Conservation (phyloP, 2,797 vertebrate species). For the Sebastes kiyomatsui region DNA sequence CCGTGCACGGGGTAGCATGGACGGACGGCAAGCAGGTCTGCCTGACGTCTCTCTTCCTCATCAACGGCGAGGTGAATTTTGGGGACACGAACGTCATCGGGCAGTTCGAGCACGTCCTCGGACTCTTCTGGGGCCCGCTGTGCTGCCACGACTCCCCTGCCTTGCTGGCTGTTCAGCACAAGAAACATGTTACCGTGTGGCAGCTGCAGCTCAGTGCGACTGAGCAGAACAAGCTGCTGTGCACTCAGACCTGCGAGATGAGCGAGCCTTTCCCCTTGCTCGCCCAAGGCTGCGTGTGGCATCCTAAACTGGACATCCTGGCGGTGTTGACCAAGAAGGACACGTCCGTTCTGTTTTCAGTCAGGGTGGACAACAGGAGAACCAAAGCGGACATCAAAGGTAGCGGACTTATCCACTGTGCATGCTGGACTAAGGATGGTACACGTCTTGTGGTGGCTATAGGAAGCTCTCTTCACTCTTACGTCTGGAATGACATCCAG, state of each 20-base stretch:
- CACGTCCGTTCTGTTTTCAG: conserved; percentile 87
- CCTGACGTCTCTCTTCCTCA: conserved; percentile 85
- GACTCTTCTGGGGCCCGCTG: conserved; percentile 90
- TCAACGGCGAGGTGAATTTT: conserved; percentile 85
- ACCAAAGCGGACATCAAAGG: conserved; percentile 87
- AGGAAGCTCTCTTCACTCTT: conserved; percentile 90
- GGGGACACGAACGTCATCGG: conserved; percentile 93
- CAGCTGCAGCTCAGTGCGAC: conserved; percentile 85
- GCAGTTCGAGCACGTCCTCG: conserved; percentile 92
- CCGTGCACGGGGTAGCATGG: conserved; percentile 93
- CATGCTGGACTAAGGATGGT: conserved; percentile 95
- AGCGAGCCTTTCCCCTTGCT: conserved; percentile 90
- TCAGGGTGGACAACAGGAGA: conserved; percentile 84
- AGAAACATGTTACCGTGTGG: conserved; percentile 91
- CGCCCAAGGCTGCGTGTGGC: conserved; percentile 95
- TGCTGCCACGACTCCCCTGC: conserved; percentile 80
- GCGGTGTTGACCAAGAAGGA: conserved; percentile 90
- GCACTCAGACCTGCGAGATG: conserved; percentile 92
- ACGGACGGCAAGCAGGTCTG: conserved; percentile 94
- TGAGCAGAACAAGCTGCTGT: conserved; percentile 88
- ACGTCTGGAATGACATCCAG: conserved; percentile 90
- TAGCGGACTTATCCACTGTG: conserved; percentile 88
- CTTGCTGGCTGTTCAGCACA: conserved; percentile 93
- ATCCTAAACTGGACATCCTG: conserved; percentile 89
- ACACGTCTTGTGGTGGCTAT: conserved; percentile 91